Percentiles rank a stretch among this genome's conserved stretches.
Conservation (phyloP, 2,888 invertebrate species). For the Exocentrus adspersus region DNA sequence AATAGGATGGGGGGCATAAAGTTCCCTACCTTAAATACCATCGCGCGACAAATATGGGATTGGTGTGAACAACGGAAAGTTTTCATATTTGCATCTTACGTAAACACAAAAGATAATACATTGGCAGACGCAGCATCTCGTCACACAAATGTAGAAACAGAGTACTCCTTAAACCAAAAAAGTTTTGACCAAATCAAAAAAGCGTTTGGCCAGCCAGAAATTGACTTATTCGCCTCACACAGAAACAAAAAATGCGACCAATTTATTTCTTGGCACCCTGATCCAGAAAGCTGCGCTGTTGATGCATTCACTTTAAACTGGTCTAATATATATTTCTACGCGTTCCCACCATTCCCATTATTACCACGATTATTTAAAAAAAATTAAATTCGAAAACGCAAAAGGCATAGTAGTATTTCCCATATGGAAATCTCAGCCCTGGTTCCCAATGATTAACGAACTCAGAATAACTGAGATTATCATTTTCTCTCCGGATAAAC, state of each 20-base stretch:
- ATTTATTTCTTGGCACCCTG: background rate
- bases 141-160: background rate
- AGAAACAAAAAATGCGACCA: background rate
- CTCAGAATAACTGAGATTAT: no score
- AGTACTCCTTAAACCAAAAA: background rate
- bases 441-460: no score
- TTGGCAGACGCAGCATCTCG: background rate
- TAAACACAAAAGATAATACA: constrained; percentile 2
- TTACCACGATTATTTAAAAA: no score
- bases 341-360: no score
- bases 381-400: no score
- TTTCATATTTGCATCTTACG: background rate
- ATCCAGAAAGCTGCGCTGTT: background rate
- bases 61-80: constrained; percentile 7
- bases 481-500: no score
- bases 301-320: background rate
- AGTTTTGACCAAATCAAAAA: background rate
- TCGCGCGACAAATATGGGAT: constrained; percentile 9
- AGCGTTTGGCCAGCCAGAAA: background rate
- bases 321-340: background rate
- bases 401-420: no score
- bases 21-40: background rate
- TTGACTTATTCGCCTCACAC: constrained; percentile 11
- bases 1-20: constrained; percentile 11
- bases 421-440: no score